A percentile compares a stretch with the other conserved stretches of the same genome.
phyloP scores from a whole-genome alignment of 2,888 invertebrate genomes.

The Luffia ferchaultella region DNA sequence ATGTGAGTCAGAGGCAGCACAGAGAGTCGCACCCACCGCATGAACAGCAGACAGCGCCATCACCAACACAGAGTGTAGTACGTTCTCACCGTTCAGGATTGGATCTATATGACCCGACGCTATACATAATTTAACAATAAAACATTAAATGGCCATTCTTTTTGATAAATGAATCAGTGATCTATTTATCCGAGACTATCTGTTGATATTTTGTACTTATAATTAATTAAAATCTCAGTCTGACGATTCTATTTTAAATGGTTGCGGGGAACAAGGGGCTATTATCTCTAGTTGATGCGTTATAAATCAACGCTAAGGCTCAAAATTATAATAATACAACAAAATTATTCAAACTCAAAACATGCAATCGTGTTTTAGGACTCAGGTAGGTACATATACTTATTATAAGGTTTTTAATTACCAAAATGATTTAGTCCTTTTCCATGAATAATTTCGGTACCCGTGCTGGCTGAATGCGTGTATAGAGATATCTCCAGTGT shows the following conservation, averaged over 20 bases:
- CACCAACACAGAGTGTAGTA: conserved; percentile 40
- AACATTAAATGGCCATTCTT: background rate
- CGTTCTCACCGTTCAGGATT: conserved; percentile 36
- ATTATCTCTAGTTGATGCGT: no score
- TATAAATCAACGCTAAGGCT: no score
- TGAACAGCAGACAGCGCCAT: conserved; percentile 30
- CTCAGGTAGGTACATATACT: no score
- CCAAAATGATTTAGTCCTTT: conserved; percentile 52
- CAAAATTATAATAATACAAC: no score
- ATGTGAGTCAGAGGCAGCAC: conserved; percentile 33
- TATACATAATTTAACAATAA: conserved; percentile 14
- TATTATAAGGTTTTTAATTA: no score
- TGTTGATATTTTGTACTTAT: no score
- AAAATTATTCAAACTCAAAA: no score
- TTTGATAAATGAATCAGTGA: background rate
- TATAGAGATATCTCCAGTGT: conserved; percentile 43
- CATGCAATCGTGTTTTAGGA: no score
- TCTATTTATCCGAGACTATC: background rate
- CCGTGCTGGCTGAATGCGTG: conserved; percentile 42
- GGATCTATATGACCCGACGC: conserved; percentile 51
- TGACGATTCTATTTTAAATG: no score
- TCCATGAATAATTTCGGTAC: conserved; percentile 47
- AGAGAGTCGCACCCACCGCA: conserved; percentile 31
- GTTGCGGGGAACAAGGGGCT: no score
- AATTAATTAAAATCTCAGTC: no score